These are phyloP conservation scores for Cantharis rufa DNA, from an alignment of 2,888 invertebrate species.

Conservation along the genomic window DNA sequence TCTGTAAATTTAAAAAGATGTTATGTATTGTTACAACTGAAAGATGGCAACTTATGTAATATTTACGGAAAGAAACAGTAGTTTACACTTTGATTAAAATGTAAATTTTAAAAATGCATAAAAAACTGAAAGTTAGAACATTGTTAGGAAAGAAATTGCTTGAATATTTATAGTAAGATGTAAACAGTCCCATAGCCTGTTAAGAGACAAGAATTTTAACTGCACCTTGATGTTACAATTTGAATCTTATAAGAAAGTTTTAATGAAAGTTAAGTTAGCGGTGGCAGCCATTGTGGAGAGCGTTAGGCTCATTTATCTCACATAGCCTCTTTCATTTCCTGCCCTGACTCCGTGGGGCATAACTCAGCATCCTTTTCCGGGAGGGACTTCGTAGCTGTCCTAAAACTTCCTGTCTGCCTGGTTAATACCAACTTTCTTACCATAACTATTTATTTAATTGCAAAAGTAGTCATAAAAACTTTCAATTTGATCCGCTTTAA, in stretches of 20 bases:
- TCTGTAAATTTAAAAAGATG: neutral
- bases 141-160: neutral
- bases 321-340: conserved; percentile 50
- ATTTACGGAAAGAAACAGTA: neutral
- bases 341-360: conserved; percentile 45
- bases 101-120: neutral
- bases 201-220: conserved; percentile 20
- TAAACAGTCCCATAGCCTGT: conserved; percentile 17
- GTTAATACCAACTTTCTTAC: conserved; percentile 34
- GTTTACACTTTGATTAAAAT: neutral
- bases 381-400: conserved; percentile 38
- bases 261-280: conserved; percentile 47
- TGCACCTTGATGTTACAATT: conserved; percentile 39
- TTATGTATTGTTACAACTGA: neutral
- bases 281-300: conserved; percentile 42
- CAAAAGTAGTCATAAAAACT: conserved; percentile 1
- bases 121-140: neutral
- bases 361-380: conserved; percentile 46
- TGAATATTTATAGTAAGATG: conserved; percentile 8
- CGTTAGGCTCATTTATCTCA: conserved; percentile 47
- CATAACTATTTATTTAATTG: conserved; percentile 5
- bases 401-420: conserved; percentile 36
- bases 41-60: neutral
- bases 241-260: conserved; percentile 47
- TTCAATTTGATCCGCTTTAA: neutral